Base-by-base conservation (phyloP, 2,888 invertebrate species). In the Steinernema carpocapsae region DNA sequence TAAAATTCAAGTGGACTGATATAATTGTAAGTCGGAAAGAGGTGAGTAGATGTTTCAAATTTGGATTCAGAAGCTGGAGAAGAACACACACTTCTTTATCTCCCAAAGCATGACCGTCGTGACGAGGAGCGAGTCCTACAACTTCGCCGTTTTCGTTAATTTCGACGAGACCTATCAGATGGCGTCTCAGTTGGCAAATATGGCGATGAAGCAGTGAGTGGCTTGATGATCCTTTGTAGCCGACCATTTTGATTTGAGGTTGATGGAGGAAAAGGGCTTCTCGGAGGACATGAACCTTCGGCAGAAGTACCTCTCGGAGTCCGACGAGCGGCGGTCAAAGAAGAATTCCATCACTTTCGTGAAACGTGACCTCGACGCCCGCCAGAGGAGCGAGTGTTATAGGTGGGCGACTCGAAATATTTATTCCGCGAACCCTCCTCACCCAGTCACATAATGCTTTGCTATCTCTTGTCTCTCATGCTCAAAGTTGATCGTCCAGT, bases 131-230 rank as follows among this genome's bases (percentile, higher is more conserved):
- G 80, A 80, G 14, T 76, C 88, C 89, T 93, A 94, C 89, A 92
- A 93, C 88, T 99, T 97, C 89, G 94, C 94, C 10, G 92, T 97
- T 92, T 93, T 97, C 86, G 89, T 95, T 80, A 93, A 92, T 87
- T 93, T 94, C 87, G 92, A 91, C 73, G 96, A 97, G 88, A 94
- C 95, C 0, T 95, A 93, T 88, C 91, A 92, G 19, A 88, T 97
- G 82, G 95, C 97, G 92, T 93, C 95, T 86, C 97, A 97, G 88
- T 90, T 99, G 52, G 94, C 95, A 73, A 97, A 97, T 90, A 92
- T 97, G 89, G 96, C 97, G 75, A 96, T 97, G 92, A 95, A 94
- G 91, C 90, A 90, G 89, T 89, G 37, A 77, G 82, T 72, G 12
- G n/a, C 43, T 37, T n/a, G 6, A 42, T n/a, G 12, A 24, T 56